Base-by-base conservation (phyloP, 92 coral and sea anemone species). In the Phenganax stokvisi region DNA sequence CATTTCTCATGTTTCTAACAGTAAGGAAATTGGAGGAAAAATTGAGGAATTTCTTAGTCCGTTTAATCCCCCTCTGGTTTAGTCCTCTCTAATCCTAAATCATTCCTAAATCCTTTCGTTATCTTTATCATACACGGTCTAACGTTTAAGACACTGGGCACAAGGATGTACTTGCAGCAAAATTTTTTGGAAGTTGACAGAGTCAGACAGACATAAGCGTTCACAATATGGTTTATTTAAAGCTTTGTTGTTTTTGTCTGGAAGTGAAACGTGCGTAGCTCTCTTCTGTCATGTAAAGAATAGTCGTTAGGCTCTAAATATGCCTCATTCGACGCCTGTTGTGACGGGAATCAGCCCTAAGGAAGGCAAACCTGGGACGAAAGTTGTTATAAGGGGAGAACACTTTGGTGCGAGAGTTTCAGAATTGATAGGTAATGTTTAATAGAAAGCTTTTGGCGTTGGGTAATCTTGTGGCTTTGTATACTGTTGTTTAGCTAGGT, bases 341-440 rank as follows among this genome's bases (percentile, higher is more conserved):
- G 98, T 94, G 58, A 94, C 98, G 25, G 98, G 98, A 57, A 94
- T 94, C 70, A 92, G 97, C 51, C 98, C 98, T 0, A 91, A 91
- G 64, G 98, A 94, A 81, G 98, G 98, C 12, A 97, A 93, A 37
- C 98, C 98, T 31, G 98, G 98, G 56, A 91, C 97, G 7, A 92
- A 88, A 72, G 98, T 94, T 28, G 91, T 89, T 27, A 94, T 94
- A 55, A 90, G 98, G 15, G 98, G 98, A 20, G 98, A 94, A 80
- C 72, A 92, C 72, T 89, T 94, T 63, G 98, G 98, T 9, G 84
- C 90, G 28, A 87, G 89, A 85, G 88, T 87, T 51, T 88, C 90
- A 76, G 98, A 94, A 85, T 87, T 94, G 74, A 87, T 93, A 85
- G 98, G 98, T 92, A 65, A 58, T 89, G 57, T 77, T 64, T 52